phyloP scores from a whole-genome alignment of 2,888 invertebrate species.

The Chaetoderma sp. region DNA sequence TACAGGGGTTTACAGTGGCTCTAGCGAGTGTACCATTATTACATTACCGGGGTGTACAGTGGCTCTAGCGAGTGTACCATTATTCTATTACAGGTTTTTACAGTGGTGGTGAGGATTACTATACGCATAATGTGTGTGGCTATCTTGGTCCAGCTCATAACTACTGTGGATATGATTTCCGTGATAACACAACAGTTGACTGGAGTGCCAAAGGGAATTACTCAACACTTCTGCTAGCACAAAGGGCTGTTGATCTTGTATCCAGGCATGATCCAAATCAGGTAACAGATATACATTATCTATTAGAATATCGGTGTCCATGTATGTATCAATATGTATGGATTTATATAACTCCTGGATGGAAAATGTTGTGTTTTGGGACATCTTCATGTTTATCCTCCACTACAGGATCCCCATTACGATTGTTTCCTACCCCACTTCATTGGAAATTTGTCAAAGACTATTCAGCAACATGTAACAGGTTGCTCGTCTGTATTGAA shows the following conservation, averaged over 20 bases:
- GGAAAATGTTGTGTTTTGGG: too few relatives aligned
- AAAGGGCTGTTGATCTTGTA: slow-evolving; percentile 51
- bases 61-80: neutral
- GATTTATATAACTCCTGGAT: too few relatives aligned
- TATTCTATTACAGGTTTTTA: neutral
- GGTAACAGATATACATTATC: too few relatives aligned
- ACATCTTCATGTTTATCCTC: too few relatives aligned
- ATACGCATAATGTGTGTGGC: neutral
- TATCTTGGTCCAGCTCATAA: neutral
- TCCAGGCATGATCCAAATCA: slow-evolving; percentile 43
- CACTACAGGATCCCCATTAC: too few relatives aligned
- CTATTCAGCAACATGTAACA: too few relatives aligned
- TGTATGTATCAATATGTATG: too few relatives aligned
- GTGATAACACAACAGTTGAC: neutral
- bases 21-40: neutral
- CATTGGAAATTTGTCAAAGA: too few relatives aligned
- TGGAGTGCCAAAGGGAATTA: slow-evolving; percentile 41
- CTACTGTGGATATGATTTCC: slow-evolving; percentile 6
- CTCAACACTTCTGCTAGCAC: slow-evolving; percentile 56
- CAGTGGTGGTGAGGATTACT: slow-evolving; percentile 6
- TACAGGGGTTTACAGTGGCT: neutral
- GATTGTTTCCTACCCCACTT: too few relatives aligned
- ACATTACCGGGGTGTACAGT: neutral
- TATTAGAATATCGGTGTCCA: too few relatives aligned
- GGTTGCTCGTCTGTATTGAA: too few relatives aligned